Conservation (phyloP, 2,797 vertebrate species). For the Trichosurus vulpecula region DNA sequence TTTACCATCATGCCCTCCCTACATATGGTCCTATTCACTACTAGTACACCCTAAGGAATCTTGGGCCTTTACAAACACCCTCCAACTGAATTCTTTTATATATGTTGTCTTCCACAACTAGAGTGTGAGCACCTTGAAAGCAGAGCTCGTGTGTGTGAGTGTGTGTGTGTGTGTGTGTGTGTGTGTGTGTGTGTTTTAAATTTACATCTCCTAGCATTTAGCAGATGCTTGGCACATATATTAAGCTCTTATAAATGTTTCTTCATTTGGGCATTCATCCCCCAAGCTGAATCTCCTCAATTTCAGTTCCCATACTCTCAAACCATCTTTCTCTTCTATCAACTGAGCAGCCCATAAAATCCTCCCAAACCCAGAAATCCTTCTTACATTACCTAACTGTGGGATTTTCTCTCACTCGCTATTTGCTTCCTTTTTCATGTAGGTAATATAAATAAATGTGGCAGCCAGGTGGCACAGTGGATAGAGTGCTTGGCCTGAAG, state of each 20-base stretch:
- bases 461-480: neutral
- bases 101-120: neutral
- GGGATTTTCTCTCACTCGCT: neutral
- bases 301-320: neutral
- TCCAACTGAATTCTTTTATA: neutral
- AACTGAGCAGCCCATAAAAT: neutral
- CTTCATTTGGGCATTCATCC: neutral
- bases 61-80: neutral
- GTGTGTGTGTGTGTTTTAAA: neutral
- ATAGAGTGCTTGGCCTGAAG: neutral
- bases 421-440: neutral
- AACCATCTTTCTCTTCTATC: too few species aligned
- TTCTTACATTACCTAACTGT: neutral
- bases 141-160: neutral
- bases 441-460: neutral
- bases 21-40: neutral
- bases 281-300: neutral
- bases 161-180: neutral
- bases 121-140: neutral
- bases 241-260: neutral
- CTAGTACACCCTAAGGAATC: neutral
- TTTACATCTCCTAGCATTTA: neutral
- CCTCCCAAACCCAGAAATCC: neutral
- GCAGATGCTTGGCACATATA: neutral
- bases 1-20: neutral